Base-by-base conservation (phyloP, 2,888 invertebrate species). In the Eumacrocentrus americanus region DNA sequence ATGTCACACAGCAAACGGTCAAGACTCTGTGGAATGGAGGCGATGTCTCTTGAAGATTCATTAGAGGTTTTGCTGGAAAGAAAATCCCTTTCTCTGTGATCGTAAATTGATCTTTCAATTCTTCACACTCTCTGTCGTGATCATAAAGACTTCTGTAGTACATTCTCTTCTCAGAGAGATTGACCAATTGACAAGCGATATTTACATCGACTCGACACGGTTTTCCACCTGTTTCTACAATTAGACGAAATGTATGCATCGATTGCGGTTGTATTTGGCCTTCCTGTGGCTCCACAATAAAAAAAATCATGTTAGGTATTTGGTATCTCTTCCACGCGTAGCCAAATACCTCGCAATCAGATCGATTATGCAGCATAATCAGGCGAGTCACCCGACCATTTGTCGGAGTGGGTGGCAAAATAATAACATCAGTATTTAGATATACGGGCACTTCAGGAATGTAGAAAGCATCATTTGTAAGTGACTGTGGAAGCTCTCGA, bases 351-450 rank as follows among this genome's bases (percentile, higher is more conserved):
- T 79, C 73, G 37, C 72, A 40, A 3, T 51, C 62, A 5, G 78
- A 75, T 47, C 67, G 70, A 67, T 83, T 83, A 60, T 75, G 74
- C 35, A 83, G 73, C 62, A 82, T 79, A 54, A 83, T 69, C 62
- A 83, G 66, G 63, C 70, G 75, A 37, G 78, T 73, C 1, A 68
- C 61, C 25, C 62, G 68, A 53, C 69, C 77, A 70, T 82, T 79
- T 2, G 72, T 72, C 1, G 77, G 68, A 29, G 81, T 62, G 1
- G 73, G 64, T 20, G 76, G 70, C n/a, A 81, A 40, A 9, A 72
- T 61, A 16, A 83, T 60, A 56, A 68, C 73, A 54, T 83, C 79
- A 1, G 58, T 63, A n/a, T 78, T 83, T 42, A 83, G 75, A 35
- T 72, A 68, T 5, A 73, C 61, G n/a, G 72, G 65, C 22, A 71